Evolutionary conservation across 1,140 invertebrate species (phyloP).

Genomic region (Pseudobourletiella spinata): DNA sequence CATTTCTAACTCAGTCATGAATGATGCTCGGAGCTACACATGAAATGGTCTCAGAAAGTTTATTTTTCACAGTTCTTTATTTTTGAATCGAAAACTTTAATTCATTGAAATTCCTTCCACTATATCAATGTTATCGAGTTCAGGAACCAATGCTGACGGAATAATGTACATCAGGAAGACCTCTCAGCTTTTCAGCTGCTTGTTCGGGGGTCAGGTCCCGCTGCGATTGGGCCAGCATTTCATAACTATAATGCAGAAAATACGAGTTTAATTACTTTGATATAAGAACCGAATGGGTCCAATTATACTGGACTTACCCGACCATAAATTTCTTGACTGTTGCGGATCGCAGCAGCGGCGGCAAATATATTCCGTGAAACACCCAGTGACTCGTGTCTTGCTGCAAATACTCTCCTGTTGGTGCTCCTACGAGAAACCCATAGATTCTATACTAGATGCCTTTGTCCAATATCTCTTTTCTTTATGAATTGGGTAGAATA

Average conservation of each 20-base stretch:
- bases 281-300: too few relatives aligned
- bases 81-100: too few relatives aligned
- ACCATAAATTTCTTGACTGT: slow-evolving; percentile 96
- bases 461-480: too few relatives aligned
- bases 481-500: too few relatives aligned
- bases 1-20: too few relatives aligned
- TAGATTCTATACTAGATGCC: neutral
- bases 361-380: slow-evolving; percentile 84
- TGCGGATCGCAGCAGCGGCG: slow-evolving; percentile 85
- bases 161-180: slow-evolving; percentile 47
- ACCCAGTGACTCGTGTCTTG: slow-evolving; percentile 75
- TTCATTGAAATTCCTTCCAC: too few relatives aligned
- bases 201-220: slow-evolving; percentile 89
- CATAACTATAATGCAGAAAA: slow-evolving; percentile 51
- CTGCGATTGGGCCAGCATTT: slow-evolving; percentile 82
- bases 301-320: slow-evolving; percentile 52
- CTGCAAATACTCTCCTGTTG: slow-evolving; percentile 60
- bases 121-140: too few relatives aligned
- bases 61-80: too few relatives aligned
- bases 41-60: too few relatives aligned
- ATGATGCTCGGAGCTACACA: too few relatives aligned
- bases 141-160: too few relatives aligned
- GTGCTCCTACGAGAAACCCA: slow-evolving; percentile 57
- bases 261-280: neutral
- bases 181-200: slow-evolving; percentile 65